phyloP scores from a whole-genome alignment of 2,113 vertebrate genomes.

The Paracanthobrama guichenoti region DNA sequence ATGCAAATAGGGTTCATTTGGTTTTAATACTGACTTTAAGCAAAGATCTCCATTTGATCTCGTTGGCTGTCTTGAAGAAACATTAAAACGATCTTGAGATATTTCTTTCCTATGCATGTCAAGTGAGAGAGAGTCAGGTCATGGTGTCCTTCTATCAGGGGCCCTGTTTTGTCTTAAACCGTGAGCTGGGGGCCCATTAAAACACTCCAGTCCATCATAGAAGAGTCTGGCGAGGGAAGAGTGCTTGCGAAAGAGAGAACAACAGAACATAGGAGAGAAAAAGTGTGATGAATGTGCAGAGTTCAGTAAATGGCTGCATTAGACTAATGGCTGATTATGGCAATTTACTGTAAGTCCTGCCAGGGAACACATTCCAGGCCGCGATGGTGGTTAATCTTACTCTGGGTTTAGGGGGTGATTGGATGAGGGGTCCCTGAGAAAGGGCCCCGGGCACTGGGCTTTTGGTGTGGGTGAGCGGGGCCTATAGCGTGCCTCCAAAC shows the following conservation, averaged over 20 bases:
- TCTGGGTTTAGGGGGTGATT: conserved; percentile 29
- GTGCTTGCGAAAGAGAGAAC: background rate
- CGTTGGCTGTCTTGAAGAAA: background rate
- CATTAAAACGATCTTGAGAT: background rate
- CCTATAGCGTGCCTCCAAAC: conserved; percentile 60
- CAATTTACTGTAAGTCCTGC: conserved; percentile 66
- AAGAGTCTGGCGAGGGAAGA: conserved; percentile 5
- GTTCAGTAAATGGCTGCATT: conserved; percentile 71
- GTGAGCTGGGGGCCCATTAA: conserved; percentile 41
- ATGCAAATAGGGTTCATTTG: background rate
- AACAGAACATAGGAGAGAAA: conserved; percentile 51
- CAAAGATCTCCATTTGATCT: background rate
- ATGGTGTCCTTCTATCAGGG: background rate
- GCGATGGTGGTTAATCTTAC: conserved; percentile 57
- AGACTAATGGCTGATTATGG: conserved; percentile 71
- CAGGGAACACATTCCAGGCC: conserved; percentile 65
- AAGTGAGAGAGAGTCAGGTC: background rate
- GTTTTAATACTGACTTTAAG: background rate
- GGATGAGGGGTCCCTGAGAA: conserved; percentile 4
- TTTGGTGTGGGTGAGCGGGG: conserved; percentile 37
- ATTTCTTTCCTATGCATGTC: background rate
- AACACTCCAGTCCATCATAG: conserved; percentile 65
- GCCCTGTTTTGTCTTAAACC: conserved; percentile 21
- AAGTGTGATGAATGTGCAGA: conserved; percentile 72
- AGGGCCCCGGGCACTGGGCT: conserved; percentile 26